Evolutionary conservation across 2,888 invertebrate species (phyloP), one percentile per base, ranked within the genome.

Genomic region (Drepana falcataria): DNA sequence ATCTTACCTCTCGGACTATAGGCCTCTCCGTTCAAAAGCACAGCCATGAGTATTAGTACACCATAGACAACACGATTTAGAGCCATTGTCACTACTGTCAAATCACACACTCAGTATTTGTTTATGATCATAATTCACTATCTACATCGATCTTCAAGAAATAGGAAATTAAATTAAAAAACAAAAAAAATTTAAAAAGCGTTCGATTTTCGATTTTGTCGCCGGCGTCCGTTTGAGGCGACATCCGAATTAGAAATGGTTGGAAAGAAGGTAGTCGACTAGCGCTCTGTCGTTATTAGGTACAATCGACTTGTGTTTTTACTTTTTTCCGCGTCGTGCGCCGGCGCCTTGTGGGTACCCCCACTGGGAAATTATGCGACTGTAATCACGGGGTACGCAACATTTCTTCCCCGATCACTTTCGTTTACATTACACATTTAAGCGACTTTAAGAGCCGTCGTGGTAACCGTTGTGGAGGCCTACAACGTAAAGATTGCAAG

Each of bases 281-380:
- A 62, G 65, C 75, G 77, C 79, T 44, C 9, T 9, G 73, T 73
- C 73, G 76, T 77, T 78, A 66, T 55, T 68, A 21, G 83, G 80
- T 83, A 80, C 85, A 85, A 83, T 84, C 83, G 85, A 84, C 82
- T n/a, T n/a, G n/a, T 86, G 83, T 84, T 89, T 89, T 88, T 86
- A 83, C 85, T 87, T 88, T 89, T 89, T 90, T 88, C 81, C 83
- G 79, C 68, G 67, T 72, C 63, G 65, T 71, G 71, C 74, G 73
- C 78, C 78, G 80, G 82, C 83, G 87, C 83, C 75, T 78, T 71
- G 4, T 37, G 37, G 37, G 64, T 73, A 78, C 79, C 90, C 89
- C 89, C 90, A 86, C 89, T 81, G 85, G 84, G 78, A 85, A 85
- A 81, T 76, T 73, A 66, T 75, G 77, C 65, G 71, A 71, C 68